Evolutionary conservation across 2,113 vertebrate genomes (phyloP).

Genomic region (Malurus alboscapulatus): DNA sequence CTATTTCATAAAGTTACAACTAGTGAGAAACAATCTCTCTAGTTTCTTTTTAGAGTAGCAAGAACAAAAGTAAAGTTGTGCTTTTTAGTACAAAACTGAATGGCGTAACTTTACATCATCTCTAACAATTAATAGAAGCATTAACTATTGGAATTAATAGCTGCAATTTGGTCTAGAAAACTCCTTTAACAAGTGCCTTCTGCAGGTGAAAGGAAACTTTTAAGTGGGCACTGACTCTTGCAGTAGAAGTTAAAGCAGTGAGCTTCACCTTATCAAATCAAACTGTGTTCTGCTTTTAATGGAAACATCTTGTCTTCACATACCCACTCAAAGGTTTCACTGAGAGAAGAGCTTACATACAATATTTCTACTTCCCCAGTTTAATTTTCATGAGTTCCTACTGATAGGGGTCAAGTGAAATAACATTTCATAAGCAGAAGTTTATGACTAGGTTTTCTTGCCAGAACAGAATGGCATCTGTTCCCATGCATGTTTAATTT

Average conservation of each 20-base stretch:
- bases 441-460: conserved; percentile 68
- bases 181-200: background rate
- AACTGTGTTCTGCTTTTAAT: background rate
- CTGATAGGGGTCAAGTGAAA: conserved; percentile 65
- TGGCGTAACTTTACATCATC: background rate
- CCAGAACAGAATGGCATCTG: conserved; percentile 69
- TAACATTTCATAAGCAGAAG: conserved; percentile 63
- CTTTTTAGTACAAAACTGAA: background rate
- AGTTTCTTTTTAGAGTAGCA: background rate
- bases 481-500: conserved; percentile 72
- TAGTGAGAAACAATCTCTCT: background rate
- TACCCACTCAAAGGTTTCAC: conserved; percentile 44
- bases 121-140: background rate
- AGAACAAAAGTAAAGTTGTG: background rate
- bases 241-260: background rate
- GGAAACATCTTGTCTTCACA: conserved; percentile 35
- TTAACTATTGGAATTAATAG: background rate
- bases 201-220: background rate
- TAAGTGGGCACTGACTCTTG: background rate
- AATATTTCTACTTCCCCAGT: conserved; percentile 46
- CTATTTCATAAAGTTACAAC: background rate
- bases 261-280: conserved; percentile 18
- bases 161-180: background rate
- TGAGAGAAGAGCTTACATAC: conserved; percentile 28
- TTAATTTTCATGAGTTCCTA: conserved; percentile 63